Evolutionary conservation across 2,797 vertebrate species (phyloP).

Genomic region (Rhinichthys osculus): DNA sequence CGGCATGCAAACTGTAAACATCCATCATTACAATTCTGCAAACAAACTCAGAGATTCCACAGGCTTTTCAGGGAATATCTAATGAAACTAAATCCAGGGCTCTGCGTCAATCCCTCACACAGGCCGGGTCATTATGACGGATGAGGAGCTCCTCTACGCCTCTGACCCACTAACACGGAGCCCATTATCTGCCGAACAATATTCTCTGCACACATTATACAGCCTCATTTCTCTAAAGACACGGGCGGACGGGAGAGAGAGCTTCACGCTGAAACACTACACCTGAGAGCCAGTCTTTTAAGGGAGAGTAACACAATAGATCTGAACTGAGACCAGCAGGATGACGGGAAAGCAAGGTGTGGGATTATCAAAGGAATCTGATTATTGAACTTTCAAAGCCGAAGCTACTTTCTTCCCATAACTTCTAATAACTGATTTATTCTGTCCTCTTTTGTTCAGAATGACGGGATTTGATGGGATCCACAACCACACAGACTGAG

Average conservation of each 20-base stretch:
- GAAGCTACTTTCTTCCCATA: conserved; percentile 43
- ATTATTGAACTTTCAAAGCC: conserved; percentile 24
- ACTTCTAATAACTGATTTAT: conserved; percentile 55
- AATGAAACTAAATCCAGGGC: conserved; percentile 71
- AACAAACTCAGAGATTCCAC: conserved; percentile 36
- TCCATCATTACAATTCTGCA: conserved; percentile 36
- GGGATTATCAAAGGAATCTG: conserved; percentile 63
- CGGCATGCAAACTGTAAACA: neutral
- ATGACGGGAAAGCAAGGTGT: conserved; percentile 64
- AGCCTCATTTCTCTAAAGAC: conserved; percentile 59
- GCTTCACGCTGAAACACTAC: conserved; percentile 70
- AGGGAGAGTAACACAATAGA: conserved; percentile 74
- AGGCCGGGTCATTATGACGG: conserved; percentile 71
- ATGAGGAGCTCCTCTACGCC: conserved; percentile 76
- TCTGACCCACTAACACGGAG: conserved; percentile 69
- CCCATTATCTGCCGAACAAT: conserved; percentile 64
- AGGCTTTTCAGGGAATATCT: conserved; percentile 69
- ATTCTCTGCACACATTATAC: conserved; percentile 67
- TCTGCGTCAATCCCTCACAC: conserved; percentile 67
- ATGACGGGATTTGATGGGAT: conserved; percentile 34
- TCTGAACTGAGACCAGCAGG: conserved; percentile 60
- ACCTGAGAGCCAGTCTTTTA: conserved; percentile 72
- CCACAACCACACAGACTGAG: conserved; percentile 68
- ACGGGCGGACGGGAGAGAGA: conserved; percentile 29
- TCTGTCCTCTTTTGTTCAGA: conserved; percentile 26